Evolutionary conservation across 1,140 invertebrate genomes (phyloP).

Genomic region (Cotesia glomerata): DNA sequence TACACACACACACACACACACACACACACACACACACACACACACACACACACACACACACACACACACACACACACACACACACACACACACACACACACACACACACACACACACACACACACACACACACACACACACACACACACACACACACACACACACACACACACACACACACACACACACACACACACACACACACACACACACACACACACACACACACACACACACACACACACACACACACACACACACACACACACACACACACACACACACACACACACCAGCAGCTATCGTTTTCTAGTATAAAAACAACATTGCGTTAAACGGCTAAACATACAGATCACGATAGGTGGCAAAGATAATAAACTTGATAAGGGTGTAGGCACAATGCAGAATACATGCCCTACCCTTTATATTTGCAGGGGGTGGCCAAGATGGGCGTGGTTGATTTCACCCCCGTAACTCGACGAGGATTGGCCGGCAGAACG

Average conservation of each 20-base stretch:
- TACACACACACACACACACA: too few relatives aligned
- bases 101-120: too few relatives aligned
- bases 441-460: constrained; percentile 53
- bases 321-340: constrained; percentile 50
- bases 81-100: too few relatives aligned
- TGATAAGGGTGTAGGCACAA: constrained; percentile 59
- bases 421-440: constrained; percentile 12
- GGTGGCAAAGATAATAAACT: constrained; percentile 61
- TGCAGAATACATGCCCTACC: constrained; percentile 14
- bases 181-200: too few relatives aligned
- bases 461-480: constrained; percentile 37
- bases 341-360: constrained; percentile 42
- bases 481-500: constrained; percentile 54
- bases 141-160: too few relatives aligned
- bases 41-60: too few relatives aligned
- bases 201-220: too few relatives aligned
- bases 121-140: too few relatives aligned
- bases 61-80: too few relatives aligned
- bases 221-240: too few relatives aligned
- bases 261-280: background rate
- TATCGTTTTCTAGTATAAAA: constrained; percentile 31
- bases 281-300: background rate
- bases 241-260: background rate
- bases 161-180: too few relatives aligned
- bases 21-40: too few relatives aligned